Evolutionary conservation across 2,797 vertebrate species (phyloP), one percentile per base, ranked within the genome.

Genomic region (Tolypeutes matacus): DNA sequence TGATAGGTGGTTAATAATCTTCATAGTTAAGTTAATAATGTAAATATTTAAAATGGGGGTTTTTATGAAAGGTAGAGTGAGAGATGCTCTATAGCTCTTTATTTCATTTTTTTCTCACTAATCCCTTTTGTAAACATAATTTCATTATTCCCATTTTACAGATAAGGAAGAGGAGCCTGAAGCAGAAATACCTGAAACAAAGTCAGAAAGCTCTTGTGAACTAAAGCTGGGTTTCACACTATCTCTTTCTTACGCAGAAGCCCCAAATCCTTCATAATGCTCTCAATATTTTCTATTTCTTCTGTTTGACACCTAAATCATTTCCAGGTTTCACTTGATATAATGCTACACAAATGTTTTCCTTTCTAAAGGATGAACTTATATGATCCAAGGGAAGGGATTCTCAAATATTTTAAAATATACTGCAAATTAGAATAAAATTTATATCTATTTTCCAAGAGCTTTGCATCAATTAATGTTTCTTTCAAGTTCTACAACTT

Each of bases 241-340:
- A 42, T 29, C 7, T 27, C 20, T 15, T 89, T 81, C 56, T 60
- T 36, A 39, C 39, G 3, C 39, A 39, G 39, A 7, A 39, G 39
- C 3, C 39, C 39, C 3, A 3, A 39, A 39, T 18, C 2, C 9
- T 65, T 70, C 17, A 76, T 31, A 49, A n/a, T 12, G 0, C 1
- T 86, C 11, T 70, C 39, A 39, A 27, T 86, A 23, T n/a, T 13
- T 46, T 5, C 13, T 84, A 36, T 62, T 36, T 76, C 42, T 77
- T 83, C 25, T 65, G 12, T 3, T 67, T 20, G 23, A 62, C 42
- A 36, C 4, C 34, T 73, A 21, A 46, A 49, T 39, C 3, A 39
- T 39, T 39, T 7, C 39, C 39, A 39, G 39, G 31, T 62, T 65
- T 87, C 62, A 42, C 18, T 86, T 62, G 15, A 18, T 53, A 29